Conservation (phyloP, 1,140 invertebrate species). For the Platorchestia sp. region DNA sequence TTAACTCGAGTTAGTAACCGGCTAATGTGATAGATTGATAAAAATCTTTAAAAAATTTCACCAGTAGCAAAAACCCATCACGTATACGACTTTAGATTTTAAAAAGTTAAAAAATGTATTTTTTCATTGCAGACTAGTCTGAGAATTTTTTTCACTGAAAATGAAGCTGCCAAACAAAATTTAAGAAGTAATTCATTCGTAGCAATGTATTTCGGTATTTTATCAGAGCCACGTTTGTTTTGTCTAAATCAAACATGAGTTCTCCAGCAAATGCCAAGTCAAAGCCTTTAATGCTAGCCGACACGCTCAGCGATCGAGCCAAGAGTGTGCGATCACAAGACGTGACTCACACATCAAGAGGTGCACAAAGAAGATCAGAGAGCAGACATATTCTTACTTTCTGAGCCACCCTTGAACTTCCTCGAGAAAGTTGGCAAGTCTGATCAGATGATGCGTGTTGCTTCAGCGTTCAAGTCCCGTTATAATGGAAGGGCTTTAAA, state of each 20-base stretch:
- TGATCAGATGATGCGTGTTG: slow-evolving; percentile 1
- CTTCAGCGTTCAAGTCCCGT: neutral
- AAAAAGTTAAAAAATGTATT: too few species aligned
- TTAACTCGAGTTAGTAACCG: too few species aligned
- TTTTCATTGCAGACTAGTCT: too few species aligned
- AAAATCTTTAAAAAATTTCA: too few species aligned
- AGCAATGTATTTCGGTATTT: neutral
- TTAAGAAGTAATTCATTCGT: neutral
- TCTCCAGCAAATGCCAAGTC: neutral
- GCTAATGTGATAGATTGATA: too few species aligned
- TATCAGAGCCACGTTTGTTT: neutral
- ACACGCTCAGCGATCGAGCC: neutral
- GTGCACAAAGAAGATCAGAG: neutral
- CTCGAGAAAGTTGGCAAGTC: neutral
- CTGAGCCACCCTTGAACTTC: slow-evolving; percentile 17
- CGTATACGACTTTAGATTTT: too few species aligned
- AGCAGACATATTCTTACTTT: slow-evolving; percentile 3
- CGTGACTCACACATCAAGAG: neutral
- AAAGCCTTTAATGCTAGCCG: neutral
- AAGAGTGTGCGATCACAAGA: neutral
- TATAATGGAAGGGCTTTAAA: neutral
- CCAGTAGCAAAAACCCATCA: too few species aligned
- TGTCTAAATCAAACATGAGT: neutral
- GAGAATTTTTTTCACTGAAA: too few species aligned
- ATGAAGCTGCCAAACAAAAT: neutral